Evolutionary conservation across 2,113 vertebrate species (phyloP).

Genomic region (Antigone vipio): DNA sequence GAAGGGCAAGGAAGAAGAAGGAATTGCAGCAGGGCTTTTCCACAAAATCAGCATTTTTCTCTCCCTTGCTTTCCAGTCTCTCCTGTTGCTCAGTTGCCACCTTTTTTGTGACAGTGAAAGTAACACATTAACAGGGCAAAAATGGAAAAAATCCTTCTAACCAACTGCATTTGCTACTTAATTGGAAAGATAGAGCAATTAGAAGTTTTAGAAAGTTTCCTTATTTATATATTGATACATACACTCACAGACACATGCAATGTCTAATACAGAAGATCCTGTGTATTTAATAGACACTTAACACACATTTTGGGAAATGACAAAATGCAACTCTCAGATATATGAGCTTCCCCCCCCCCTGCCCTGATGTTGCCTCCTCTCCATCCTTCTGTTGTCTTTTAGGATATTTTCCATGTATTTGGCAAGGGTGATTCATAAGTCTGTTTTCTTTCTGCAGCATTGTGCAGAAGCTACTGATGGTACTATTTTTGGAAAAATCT

Average conservation of each 20-base stretch:
- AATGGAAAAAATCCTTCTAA: not conserved
- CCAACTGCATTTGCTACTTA: not conserved
- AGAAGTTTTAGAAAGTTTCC: not conserved
- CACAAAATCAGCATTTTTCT: not conserved
- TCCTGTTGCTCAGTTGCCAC: not conserved
- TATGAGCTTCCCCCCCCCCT: fast-evolving
- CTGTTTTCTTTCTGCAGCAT: not conserved
- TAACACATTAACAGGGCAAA: not conserved
- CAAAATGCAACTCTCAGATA: not conserved
- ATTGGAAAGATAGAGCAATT: not conserved
- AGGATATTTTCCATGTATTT: not conserved
- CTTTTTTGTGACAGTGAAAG: not conserved
- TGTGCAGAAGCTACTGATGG: not conserved
- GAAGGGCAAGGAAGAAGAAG: not conserved
- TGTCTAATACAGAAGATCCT: not conserved
- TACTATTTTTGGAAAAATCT: not conserved
- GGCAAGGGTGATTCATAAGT: not conserved
- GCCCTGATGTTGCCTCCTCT: not conserved
- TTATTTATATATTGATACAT: not conserved
- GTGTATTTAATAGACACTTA: not conserved
- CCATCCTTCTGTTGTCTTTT: not conserved
- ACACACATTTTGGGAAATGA: not conserved
- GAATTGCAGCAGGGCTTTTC: not conserved
- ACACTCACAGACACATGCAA: fast-evolving
- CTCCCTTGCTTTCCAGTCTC: not conserved